Evolutionary conservation across 1,140 invertebrate genomes (phyloP).

Genomic region (Dermatophagoides farinae): DNA sequence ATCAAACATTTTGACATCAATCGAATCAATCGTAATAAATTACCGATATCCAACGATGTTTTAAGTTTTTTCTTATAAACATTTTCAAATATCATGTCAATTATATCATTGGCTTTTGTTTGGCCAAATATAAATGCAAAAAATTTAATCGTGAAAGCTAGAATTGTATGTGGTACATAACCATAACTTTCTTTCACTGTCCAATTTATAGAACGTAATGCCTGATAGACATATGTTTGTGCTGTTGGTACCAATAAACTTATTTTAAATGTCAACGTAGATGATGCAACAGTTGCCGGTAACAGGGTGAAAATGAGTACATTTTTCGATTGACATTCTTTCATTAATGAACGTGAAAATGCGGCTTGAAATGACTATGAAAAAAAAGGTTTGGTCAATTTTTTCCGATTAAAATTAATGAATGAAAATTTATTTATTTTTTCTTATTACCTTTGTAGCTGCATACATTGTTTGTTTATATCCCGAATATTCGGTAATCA

Average conservation of each 20-base stretch:
- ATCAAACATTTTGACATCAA: too few relatives aligned
- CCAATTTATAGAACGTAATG: neutral
- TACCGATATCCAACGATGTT: too few relatives aligned
- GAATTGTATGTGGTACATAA: too few relatives aligned
- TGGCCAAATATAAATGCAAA: too few relatives aligned
- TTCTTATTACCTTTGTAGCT: constrained; percentile 11
- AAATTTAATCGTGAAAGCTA: too few relatives aligned
- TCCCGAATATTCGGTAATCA: neutral
- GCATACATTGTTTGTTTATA: constrained; percentile 8
- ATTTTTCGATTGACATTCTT: neutral
- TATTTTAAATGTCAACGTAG: neutral
- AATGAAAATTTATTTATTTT: neutral
- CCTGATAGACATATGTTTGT: neutral
- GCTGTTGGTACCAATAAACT: neutral
- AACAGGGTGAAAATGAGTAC: neutral
- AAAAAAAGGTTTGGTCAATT: neutral
- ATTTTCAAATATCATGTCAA: too few relatives aligned
- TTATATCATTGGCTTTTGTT: too few relatives aligned
- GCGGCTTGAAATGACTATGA: neutral
- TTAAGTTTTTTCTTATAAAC: too few relatives aligned
- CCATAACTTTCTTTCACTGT: neutral
- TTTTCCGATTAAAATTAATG: neutral
- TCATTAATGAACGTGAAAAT: neutral
- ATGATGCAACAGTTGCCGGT: neutral
- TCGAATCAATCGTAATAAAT: too few relatives aligned